Evolutionary conservation across 2,888 invertebrate genomes (phyloP).

Genomic region (Celastrina argiolus): DNA sequence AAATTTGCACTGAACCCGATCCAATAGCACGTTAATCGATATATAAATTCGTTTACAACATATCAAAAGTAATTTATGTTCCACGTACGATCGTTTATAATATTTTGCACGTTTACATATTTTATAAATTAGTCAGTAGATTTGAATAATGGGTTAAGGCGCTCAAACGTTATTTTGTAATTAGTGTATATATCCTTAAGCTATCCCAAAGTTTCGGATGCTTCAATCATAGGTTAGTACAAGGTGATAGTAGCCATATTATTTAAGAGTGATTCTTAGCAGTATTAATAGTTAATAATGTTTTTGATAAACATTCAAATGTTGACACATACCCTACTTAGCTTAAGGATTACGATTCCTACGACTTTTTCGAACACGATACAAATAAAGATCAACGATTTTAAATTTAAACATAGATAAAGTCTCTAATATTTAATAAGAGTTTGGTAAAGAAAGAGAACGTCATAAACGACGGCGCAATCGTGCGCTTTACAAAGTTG

Average conservation of each 20-base stretch:
- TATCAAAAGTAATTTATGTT: constrained; percentile 21
- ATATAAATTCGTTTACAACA: constrained; percentile 16
- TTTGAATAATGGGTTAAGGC: constrained; percentile 37
- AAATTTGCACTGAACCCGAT: constrained; percentile 15
- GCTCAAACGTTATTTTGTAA: constrained; percentile 63
- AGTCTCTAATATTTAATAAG: constrained; percentile 16
- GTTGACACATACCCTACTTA: background rate
- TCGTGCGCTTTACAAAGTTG: constrained; percentile 34
- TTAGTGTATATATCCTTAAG: constrained; percentile 63
- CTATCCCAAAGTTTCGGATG: constrained; percentile 44
- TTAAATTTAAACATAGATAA: constrained; percentile 4
- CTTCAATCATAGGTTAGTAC: constrained; percentile 70
- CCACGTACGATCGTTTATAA: background rate
- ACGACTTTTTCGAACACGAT: background rate
- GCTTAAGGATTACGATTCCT: background rate
- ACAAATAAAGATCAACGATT: constrained; percentile 11
- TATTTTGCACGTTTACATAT: constrained; percentile 7
- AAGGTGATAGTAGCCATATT: constrained; percentile 69
- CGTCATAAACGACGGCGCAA: constrained; percentile 30
- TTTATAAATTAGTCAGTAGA: background rate
- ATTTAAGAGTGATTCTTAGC: constrained; percentile 28
- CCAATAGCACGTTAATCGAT: constrained; percentile 11
- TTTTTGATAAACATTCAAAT: constrained; percentile 17
- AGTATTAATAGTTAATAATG: constrained; percentile 17
- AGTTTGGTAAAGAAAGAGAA: constrained; percentile 26